Base-by-base conservation (phyloP, 2,888 invertebrate genomes). In the Bombylius discolor region DNA sequence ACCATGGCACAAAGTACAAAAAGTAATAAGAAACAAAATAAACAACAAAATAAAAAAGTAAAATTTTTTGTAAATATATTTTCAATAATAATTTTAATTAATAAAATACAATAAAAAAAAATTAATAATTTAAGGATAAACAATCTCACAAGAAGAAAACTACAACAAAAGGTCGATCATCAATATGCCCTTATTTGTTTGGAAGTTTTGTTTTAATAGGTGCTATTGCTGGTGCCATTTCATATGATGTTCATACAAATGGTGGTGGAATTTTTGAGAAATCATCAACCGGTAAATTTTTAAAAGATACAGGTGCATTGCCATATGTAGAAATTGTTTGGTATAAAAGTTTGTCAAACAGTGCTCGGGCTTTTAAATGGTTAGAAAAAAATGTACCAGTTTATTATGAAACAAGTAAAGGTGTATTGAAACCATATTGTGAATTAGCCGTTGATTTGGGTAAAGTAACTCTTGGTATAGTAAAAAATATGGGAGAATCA, bases 241-340 rank as follows among this genome's bases (percentile, higher is more conserved):
- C 78, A 44, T 82, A 81, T 63, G 88, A 89, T 72, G 79, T 83
- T 34, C 78, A 81, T 44, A 78, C 76, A 60, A 79, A 82, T 65
- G 80, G 80, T 56, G 82, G 83, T 56, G 82, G 83, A 56, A 76
- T 81, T 59, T 86, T 87, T 75, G 80, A 83, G 64, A 85, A 81
- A 62, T 85, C 87, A 48, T 75, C 78, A 63, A 82, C 83, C 7
- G 84, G 82, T 47, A 79, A 78, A 63, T 73, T 82, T 47, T 72
- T 87, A 63, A 81, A 81, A 64, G 81, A 83, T 63, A 78, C 80
- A 42, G 87, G 86, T 44, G 71, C 83, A 39, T 68, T 81, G 58
- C 81, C 81, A 52, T 81, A 83, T 63, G 81, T 81, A 53, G 81
- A 85, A 62, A 77, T 76, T 59, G 82, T 79, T 5, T 81, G 82